These are phyloP conservation scores for Polypedilum vanderplanki DNA, from an alignment of 1,140 invertebrate genomes.

Conservation along the genomic window DNA sequence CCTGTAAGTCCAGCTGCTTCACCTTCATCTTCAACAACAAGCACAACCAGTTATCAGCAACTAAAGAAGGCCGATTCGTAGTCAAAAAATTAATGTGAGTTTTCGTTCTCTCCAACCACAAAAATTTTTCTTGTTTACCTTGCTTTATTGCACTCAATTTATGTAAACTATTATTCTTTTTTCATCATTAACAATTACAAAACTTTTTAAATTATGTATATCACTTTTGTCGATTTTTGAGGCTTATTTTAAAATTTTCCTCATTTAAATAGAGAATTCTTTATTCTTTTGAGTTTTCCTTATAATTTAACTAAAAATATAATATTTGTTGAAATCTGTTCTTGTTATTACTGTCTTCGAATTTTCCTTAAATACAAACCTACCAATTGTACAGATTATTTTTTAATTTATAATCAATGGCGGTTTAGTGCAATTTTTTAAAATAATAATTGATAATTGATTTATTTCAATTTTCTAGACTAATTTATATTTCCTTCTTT, in stretches of 20 bases:
- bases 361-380: background rate
- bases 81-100: background rate
- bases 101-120: background rate
- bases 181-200: background rate
- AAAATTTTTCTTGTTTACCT: background rate
- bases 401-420: background rate
- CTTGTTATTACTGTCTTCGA: background rate
- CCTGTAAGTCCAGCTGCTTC: conserved; percentile 31
- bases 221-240: background rate
- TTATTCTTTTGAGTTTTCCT: background rate
- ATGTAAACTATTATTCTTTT: background rate
- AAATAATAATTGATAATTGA: background rate
- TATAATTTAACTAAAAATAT: background rate
- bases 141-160: background rate
- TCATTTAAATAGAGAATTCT: background rate
- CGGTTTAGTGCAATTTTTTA: conserved; percentile 5
- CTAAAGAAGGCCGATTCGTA: conserved; percentile 29
- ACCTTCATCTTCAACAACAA: conserved; percentile 35
- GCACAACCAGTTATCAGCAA: conserved; percentile 35
- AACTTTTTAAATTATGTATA: too few species aligned
- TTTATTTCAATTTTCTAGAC: background rate
- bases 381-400: background rate
- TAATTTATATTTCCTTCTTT: background rate
- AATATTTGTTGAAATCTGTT: background rate
- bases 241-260: background rate